Conservation (phyloP, 2,113 vertebrate genomes). For the Diadophis punctatus region DNA sequence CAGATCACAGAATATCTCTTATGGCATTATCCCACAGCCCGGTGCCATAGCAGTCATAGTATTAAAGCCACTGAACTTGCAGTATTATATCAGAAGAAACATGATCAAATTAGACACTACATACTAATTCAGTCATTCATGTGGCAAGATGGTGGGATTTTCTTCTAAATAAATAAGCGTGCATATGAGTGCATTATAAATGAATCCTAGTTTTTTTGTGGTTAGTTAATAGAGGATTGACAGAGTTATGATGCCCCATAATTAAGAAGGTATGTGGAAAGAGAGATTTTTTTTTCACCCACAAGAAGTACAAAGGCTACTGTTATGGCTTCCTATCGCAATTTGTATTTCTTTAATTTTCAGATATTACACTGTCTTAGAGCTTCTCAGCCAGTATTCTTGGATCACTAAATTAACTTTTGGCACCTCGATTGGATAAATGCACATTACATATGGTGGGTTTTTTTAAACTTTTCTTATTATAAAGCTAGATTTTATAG, state of each 20-base stretch:
- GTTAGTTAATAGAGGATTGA: not conserved
- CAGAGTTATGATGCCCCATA: not conserved
- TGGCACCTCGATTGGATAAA: not conserved
- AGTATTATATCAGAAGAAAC: not conserved
- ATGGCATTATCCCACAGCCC: not conserved
- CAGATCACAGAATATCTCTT: not conserved
- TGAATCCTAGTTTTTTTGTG: not conserved
- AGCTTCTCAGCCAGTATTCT: not conserved
- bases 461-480: not conserved
- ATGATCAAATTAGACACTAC: not conserved
- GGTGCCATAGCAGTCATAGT: not conserved
- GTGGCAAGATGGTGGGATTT: not conserved
- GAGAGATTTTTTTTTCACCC: not conserved
- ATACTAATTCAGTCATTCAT: not conserved
- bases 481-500: not conserved
- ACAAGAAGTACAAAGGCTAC: not conserved
- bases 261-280: not conserved
- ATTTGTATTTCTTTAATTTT: not conserved
- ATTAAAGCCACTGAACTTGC: not conserved
- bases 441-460: rapidly evolving
- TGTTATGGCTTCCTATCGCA: not conserved
- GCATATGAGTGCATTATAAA: not conserved
- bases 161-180: not conserved
- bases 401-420: not conserved
- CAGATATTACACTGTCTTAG: not conserved